These are phyloP conservation scores for Thamnophis sirtalis DNA, from an alignment of 2,113 vertebrate species.

Conservation along the genomic window DNA sequence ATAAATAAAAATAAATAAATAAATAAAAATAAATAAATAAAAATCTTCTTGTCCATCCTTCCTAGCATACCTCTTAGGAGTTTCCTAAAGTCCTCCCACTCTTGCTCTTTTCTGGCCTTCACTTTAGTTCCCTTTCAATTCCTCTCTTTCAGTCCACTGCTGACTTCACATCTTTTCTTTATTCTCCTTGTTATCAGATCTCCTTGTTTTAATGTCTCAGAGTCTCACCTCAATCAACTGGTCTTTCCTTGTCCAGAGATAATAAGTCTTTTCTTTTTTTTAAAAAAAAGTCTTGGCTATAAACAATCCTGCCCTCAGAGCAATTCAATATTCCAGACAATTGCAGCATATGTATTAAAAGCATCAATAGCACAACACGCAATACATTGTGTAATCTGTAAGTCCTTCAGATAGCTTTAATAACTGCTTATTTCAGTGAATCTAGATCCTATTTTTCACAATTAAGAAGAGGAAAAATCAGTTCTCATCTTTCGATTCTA, in stretches of 20 bases:
- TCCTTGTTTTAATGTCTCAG: not conserved
- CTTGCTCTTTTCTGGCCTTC: not conserved
- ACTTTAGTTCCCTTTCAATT: not conserved
- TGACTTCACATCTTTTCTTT: not conserved
- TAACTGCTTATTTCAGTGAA: not conserved
- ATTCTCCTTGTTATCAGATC: not conserved
- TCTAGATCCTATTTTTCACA: not conserved
- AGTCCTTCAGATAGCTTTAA: not conserved
- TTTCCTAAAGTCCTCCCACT: not conserved
- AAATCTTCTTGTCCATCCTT: not conserved
- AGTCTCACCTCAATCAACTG: not conserved
- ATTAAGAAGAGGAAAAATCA: not conserved
- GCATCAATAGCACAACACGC: not conserved
- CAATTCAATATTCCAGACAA: not conserved
- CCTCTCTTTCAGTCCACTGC: not conserved
- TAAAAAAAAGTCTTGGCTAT: not conserved
- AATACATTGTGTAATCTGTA: not conserved
- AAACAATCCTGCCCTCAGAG: not conserved
- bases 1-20: no score
- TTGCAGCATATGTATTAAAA: not conserved
- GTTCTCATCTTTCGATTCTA: not conserved
- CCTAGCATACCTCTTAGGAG: not conserved
- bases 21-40: no score
- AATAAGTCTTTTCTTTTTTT: not conserved
- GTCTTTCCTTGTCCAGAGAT: not conserved